Evolutionary conservation across 92 coral and sea anemone species (phyloP).

Genomic region (Scolanthus callimorphus): DNA sequence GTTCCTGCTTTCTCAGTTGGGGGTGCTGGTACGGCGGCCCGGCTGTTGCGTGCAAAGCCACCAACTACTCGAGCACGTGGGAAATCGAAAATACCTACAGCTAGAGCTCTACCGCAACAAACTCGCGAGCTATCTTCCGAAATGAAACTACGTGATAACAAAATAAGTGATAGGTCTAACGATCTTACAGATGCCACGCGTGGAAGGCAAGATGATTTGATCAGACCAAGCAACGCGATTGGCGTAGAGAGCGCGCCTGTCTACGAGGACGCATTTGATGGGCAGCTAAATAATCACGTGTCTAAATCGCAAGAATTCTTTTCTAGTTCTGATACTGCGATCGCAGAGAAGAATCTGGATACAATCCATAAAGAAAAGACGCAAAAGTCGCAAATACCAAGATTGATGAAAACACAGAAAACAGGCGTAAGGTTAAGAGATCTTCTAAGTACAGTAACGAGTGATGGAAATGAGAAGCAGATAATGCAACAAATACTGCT

Average conservation of each 20-base stretch:
- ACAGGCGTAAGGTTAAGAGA: neutral
- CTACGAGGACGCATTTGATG: neutral
- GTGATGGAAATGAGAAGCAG: too few relatives aligned
- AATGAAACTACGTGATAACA: too few relatives aligned
- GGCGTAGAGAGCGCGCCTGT: neutral
- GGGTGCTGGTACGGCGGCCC: constrained; percentile 5
- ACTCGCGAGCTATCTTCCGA: neutral
- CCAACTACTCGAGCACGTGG: neutral
- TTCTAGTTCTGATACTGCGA: too few relatives aligned
- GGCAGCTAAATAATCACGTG: too few relatives aligned
- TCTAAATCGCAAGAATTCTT: too few relatives aligned
- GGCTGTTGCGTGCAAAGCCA: constrained; percentile 18
- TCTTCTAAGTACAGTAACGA: neutral
- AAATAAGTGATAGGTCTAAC: neutral
- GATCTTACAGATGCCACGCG: too few relatives aligned
- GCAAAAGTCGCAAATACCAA: neutral
- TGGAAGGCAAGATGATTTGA: neutral
- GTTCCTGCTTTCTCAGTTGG: neutral
- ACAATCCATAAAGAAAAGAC: neutral
- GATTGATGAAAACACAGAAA: neutral
- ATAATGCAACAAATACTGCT: too few relatives aligned
- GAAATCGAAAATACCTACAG: neutral
- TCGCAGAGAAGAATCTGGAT: neutral
- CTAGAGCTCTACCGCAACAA: neutral
- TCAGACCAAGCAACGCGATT: neutral